A percentile compares a stretch with the other conserved stretches of the same genome.
phyloP scores from a whole-genome alignment of 1,140 invertebrate genomes.

The Idris sp. region DNA sequence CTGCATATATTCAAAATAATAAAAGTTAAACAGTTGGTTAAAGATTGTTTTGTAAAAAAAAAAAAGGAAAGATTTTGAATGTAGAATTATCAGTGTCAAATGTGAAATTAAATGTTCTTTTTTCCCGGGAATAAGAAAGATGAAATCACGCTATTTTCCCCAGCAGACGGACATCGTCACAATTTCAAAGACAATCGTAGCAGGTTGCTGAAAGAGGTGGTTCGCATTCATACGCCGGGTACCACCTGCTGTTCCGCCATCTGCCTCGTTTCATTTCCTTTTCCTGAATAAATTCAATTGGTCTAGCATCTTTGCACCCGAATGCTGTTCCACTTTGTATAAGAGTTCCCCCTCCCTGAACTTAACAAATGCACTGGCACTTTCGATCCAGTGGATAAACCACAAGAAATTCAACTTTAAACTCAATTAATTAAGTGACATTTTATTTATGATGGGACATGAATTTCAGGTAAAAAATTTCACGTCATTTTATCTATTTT shows the following conservation, averaged over 20 bases:
- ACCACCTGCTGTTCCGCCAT: constrained; percentile 56
- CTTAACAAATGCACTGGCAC: constrained; percentile 39
- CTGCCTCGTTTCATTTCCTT: constrained; percentile 49
- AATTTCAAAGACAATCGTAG: constrained; percentile 46
- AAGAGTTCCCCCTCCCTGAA: constrained; percentile 4
- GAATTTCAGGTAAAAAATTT: too few relatives aligned
- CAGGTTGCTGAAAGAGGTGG: constrained; percentile 11
- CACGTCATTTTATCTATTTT: too few relatives aligned
- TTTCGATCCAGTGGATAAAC: constrained; percentile 39
- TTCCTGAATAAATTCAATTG: constrained; percentile 48
- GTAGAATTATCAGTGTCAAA: constrained; percentile 7
- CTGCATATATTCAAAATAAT: too few relatives aligned
- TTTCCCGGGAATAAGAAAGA: too few relatives aligned
- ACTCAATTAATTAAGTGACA: constrained; percentile 38
- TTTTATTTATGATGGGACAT: constrained; percentile 9
- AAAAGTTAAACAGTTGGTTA: too few relatives aligned
- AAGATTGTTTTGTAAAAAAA: too few relatives aligned
- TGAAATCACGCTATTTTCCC: too few relatives aligned
- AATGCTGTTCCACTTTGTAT: constrained; percentile 18
- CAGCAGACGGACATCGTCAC: constrained; percentile 32
- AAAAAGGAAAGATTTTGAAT: too few relatives aligned
- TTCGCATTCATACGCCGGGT: constrained; percentile 46
- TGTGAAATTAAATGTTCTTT: too few relatives aligned
- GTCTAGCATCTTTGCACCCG: constrained; percentile 36
- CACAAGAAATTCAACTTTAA: constrained; percentile 27